Percentiles rank a stretch among this genome's conserved stretches.
phyloP scores from a whole-genome alignment of 1,140 invertebrate genomes.

The Pogonomyrmex barbatus region DNA sequence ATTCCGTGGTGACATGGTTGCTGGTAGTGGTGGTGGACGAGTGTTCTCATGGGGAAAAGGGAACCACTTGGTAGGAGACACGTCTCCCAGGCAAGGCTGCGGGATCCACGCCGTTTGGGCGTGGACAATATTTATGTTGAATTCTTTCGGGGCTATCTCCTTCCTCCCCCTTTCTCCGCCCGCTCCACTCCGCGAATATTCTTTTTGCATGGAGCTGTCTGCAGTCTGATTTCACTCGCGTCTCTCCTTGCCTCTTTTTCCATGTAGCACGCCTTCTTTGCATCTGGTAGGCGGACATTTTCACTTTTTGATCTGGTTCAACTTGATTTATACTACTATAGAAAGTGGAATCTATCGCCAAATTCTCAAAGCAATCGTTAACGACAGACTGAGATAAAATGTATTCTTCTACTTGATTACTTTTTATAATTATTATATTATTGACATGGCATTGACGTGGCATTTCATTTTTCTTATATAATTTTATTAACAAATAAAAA shows the following conservation, averaged over 20 bases:
- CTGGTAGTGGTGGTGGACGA: slow-evolving; percentile 61
- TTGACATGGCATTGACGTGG: neutral
- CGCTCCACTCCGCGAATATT: neutral
- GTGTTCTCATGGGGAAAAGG: slow-evolving; percentile 56
- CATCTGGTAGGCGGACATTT: neutral
- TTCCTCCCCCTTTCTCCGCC: neutral
- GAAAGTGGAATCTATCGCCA: slow-evolving; percentile 11
- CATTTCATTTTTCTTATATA: neutral
- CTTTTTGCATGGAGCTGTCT: slow-evolving; percentile 30
- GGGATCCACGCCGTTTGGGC: slow-evolving; percentile 67
- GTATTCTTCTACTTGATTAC: neutral
- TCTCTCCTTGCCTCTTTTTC: slow-evolving; percentile 27
- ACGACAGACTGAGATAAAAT: neutral
- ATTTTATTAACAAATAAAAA: neutral
- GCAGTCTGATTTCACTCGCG: slow-evolving; percentile 39
- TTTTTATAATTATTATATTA: slow-evolving; percentile 5
- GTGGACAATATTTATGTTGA: slow-evolving; percentile 76
- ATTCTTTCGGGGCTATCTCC: slow-evolving; percentile 61
- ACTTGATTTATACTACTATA: neutral
- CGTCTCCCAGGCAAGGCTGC: slow-evolving; percentile 63
- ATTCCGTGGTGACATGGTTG: slow-evolving; percentile 35
- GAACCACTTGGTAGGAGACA: slow-evolving; percentile 62
- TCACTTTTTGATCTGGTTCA: slow-evolving; percentile 12
- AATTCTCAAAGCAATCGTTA: neutral
- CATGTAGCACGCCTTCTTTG: neutral